A percentile compares a stretch with the other conserved stretches of the same genome.
Conservation (phyloP, 2,888 invertebrate species). For the Lasioglossum morio region DNA sequence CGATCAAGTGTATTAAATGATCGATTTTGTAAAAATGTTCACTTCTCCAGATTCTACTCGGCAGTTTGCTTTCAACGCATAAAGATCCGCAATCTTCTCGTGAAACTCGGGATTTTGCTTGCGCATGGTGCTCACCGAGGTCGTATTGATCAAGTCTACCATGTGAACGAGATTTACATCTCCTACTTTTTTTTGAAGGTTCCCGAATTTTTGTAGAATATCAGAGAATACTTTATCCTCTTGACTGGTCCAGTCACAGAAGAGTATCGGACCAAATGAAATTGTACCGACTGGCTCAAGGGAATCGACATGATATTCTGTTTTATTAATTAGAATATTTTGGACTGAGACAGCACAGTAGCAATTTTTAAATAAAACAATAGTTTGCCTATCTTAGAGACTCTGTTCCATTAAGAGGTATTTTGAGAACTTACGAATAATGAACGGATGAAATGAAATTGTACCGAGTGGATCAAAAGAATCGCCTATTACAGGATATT, state of each 20-base stretch:
- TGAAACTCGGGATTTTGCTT: neutral
- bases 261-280: neutral
- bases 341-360: neutral
- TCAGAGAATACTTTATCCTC: neutral
- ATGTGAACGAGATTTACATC: neutral
- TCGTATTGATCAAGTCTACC: neutral
- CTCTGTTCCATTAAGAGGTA: too few relatives aligned
- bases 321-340: too few relatives aligned
- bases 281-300: too few relatives aligned
- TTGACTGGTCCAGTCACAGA: neutral
- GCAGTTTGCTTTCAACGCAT: neutral
- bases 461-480: too few relatives aligned
- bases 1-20: neutral
- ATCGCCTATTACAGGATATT: too few relatives aligned
- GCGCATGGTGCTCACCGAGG: neutral
- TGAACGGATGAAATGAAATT: too few relatives aligned
- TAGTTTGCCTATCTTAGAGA: too few relatives aligned
- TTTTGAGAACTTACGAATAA: too few relatives aligned
- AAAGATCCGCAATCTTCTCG: neutral
- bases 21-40: neutral
- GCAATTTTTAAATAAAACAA: neutral
- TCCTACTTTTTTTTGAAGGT: neutral
- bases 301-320: too few relatives aligned
- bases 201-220: neutral
- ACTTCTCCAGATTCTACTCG: neutral